phyloP scores from a whole-genome alignment of 2,113 vertebrate genomes.

The Saguinus imperator region DNA sequence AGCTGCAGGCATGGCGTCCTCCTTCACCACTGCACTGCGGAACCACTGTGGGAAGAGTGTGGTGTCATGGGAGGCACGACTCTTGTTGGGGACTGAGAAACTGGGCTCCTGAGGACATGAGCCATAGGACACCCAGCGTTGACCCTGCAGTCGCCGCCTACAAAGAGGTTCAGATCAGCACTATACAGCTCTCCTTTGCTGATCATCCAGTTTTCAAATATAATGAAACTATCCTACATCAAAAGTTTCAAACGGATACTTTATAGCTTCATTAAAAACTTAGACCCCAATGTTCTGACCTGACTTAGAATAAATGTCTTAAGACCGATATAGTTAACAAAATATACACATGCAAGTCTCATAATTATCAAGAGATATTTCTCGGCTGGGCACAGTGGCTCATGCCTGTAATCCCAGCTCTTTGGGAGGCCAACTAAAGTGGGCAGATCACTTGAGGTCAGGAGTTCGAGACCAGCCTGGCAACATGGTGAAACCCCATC shows the following conservation, averaged over 20 bases:
- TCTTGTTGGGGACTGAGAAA: background rate
- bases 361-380: background rate
- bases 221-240: background rate
- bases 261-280: background rate
- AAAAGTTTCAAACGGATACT: background rate
- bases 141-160: background rate
- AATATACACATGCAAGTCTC: background rate
- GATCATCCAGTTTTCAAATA: background rate
- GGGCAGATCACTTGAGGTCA: background rate
- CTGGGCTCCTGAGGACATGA: rapidly evolving
- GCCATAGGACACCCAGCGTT: background rate
- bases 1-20: slow-evolving; percentile 91
- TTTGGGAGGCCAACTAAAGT: background rate
- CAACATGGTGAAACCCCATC: too few species aligned
- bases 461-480: too few species aligned
- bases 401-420: too few species aligned
- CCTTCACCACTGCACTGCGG: slow-evolving; percentile 93
- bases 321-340: background rate
- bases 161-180: background rate
- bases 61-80: background rate
- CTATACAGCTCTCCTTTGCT: background rate
- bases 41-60: slow-evolving; percentile 90
- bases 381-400: background rate
- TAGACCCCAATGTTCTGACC: background rate
- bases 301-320: background rate